Conservation (phyloP, 2,888 invertebrate genomes). For the Dryocosmus kuriphilus region DNA sequence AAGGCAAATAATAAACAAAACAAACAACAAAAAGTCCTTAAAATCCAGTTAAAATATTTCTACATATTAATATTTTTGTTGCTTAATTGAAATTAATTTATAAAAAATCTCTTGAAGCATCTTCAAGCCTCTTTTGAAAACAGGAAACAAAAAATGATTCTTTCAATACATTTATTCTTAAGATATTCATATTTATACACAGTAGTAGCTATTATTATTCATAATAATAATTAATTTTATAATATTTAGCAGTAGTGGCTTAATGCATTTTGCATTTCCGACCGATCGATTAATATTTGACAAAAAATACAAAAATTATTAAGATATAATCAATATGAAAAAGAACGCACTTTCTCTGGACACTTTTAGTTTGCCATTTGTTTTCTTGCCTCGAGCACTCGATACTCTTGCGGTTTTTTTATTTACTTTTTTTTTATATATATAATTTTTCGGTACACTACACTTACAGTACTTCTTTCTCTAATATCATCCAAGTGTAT, state of each 20-base stretch:
- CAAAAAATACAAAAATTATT: slow-evolving; percentile 75
- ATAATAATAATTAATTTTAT: slow-evolving; percentile 58
- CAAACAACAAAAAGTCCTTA: too few relatives aligned
- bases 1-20: too few relatives aligned
- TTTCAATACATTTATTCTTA: slow-evolving; percentile 73
- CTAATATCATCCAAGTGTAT: slow-evolving; percentile 48
- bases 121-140: too few relatives aligned
- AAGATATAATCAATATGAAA: slow-evolving; percentile 70
- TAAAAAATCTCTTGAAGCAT: too few relatives aligned
- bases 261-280: slow-evolving; percentile 70
- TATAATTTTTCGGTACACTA: slow-evolving; percentile 41
- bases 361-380: slow-evolving; percentile 32
- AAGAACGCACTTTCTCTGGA: slow-evolving; percentile 63
- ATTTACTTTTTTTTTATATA: slow-evolving; percentile 7
- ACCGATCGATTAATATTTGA: slow-evolving; percentile 72
- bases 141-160: neutral
- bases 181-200: slow-evolving; percentile 75
- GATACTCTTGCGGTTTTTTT: slow-evolving; percentile 35
- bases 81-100: too few relatives aligned
- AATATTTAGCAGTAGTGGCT: slow-evolving; percentile 69
- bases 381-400: slow-evolving; percentile 48
- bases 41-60: too few relatives aligned
- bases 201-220: slow-evolving; percentile 67
- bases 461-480: slow-evolving; percentile 46
- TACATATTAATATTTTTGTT: too few relatives aligned